Conservation (phyloP, 2,888 invertebrate genomes). For the Cantharis lateralis region DNA sequence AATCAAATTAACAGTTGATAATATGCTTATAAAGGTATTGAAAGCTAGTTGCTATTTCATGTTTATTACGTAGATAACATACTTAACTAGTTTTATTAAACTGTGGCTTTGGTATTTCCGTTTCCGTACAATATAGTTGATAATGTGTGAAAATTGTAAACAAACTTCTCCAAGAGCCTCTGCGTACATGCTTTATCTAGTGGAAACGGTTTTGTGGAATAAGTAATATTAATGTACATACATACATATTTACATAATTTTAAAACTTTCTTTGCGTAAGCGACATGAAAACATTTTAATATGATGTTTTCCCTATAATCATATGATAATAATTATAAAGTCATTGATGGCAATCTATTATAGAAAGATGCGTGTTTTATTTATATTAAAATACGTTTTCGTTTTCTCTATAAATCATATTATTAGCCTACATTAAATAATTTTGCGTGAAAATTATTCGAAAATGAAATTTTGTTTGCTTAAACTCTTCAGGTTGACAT, state of each 20-base stretch:
- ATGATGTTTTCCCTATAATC: background rate
- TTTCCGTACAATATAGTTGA: background rate
- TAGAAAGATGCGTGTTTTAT: background rate
- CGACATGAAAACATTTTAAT: background rate
- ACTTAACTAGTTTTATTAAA: too few relatives aligned
- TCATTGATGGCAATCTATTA: background rate
- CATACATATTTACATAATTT: background rate
- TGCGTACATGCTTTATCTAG: background rate
- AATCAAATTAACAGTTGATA: too few relatives aligned
- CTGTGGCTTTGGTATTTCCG: too few relatives aligned
- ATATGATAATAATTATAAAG: background rate
- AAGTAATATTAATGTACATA: too few relatives aligned
- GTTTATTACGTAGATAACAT: too few relatives aligned
- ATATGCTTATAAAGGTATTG: too few relatives aligned
- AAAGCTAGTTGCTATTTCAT: too few relatives aligned
- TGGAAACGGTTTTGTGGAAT: background rate
- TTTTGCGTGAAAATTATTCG: background rate
- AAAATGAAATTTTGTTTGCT: too few relatives aligned
- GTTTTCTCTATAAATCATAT: background rate
- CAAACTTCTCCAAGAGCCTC: background rate
- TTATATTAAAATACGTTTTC: background rate
- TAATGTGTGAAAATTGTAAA: background rate
- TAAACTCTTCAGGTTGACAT: too few relatives aligned
- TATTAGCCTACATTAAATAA: background rate
- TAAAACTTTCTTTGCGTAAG: background rate